A percentile compares a stretch with the other conserved stretches of the same genome.
These are phyloP conservation scores for Pseudonaja textilis DNA, from an alignment of 2,113 vertebrate genomes.

Conservation along the genomic window DNA sequence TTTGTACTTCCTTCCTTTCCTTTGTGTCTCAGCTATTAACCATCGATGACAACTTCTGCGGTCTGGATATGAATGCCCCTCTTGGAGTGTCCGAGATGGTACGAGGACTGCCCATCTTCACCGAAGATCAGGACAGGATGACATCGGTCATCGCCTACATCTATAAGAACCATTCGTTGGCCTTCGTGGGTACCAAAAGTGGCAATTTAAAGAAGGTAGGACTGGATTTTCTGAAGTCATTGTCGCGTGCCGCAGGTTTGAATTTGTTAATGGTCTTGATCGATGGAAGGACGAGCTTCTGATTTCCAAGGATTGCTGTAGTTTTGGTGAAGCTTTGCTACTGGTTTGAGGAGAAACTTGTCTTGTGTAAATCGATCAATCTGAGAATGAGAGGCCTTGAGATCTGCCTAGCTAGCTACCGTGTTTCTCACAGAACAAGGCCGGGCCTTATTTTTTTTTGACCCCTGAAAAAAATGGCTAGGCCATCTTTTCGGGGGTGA, in stretches of 20 bases:
- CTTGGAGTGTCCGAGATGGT: conserved; percentile 97
- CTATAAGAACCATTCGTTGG: conserved; percentile 98
- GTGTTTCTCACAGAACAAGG: too few relatives aligned
- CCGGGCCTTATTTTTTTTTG: too few relatives aligned
- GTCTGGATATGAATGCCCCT: conserved; percentile 98
- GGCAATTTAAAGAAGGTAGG: conserved; percentile 97
- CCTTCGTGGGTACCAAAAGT: conserved; percentile 93
- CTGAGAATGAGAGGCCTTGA: background rate
- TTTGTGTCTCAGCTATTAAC: conserved; percentile 81
- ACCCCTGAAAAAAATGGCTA: too few relatives aligned
- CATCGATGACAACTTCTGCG: conserved; percentile 97
- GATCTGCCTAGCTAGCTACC: background rate
- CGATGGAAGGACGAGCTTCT: background rate
- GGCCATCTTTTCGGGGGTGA: too few relatives aligned
- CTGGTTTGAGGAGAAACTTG: background rate
- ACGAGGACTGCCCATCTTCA: conserved; percentile 87
- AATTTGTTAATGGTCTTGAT: background rate
- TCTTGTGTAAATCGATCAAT: background rate
- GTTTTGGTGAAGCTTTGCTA: background rate
- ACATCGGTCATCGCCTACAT: conserved; percentile 94
- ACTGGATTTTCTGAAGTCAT: background rate
- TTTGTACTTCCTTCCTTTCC: background rate
- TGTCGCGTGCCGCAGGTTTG: background rate
- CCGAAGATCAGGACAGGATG: conserved; percentile 91
- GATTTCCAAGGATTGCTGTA: background rate